Base-by-base conservation (phyloP, 2,113 vertebrate genomes). In the Ptyas mucosa region DNA sequence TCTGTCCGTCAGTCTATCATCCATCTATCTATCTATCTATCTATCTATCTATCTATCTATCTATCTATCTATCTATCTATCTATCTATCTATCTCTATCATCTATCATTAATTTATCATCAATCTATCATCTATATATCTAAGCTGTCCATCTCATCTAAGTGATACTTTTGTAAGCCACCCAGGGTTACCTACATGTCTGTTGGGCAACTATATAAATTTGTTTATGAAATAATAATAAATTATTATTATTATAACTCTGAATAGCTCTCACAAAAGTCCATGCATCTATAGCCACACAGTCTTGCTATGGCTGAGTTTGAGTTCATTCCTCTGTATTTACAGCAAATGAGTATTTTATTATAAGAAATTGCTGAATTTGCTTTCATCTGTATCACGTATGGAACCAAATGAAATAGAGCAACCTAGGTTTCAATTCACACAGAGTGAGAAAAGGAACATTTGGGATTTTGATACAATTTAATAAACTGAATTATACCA, bases 401-500 rank as follows among this genome's bases (percentile, higher is more conserved):
- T 24, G 9, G 9, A 34, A 12, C 24, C 29, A 85, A 85, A 21
- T 53, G 26, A 88, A 53, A 54, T 39, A 34, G 39, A n/a, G 87
- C 9, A 75, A 75, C 2, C 54, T 51, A 53, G 4, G 61, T 29
- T 75, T 14, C 69, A 24, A 29, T 53, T 53, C 49, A 43, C 2
- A 12, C 29, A 64, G 55, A 51, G 8, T 51, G 2, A 26, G 53
- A 69, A 53, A 75, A 18, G 21, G 49, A 54, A 29, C 8, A 5
- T 54, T 43, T 20, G 4, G 24, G 23, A 54, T 39, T 69, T 89
- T 7, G 7, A 24, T n/a, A 46, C 52, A 95, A 95, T 96, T 93
- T 94, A 87, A 87, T 69, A 53, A 24, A 21, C n/a, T 39, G 39
- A 51, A 94, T 97, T 96, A 96, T 95, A 92, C 87, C 89, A 93